Percentiles rank a stretch among this genome's conserved stretches.
These are phyloP conservation scores for Xestia sexstrigata DNA, from an alignment of 2,888 invertebrate genomes.

Conservation along the genomic window DNA sequence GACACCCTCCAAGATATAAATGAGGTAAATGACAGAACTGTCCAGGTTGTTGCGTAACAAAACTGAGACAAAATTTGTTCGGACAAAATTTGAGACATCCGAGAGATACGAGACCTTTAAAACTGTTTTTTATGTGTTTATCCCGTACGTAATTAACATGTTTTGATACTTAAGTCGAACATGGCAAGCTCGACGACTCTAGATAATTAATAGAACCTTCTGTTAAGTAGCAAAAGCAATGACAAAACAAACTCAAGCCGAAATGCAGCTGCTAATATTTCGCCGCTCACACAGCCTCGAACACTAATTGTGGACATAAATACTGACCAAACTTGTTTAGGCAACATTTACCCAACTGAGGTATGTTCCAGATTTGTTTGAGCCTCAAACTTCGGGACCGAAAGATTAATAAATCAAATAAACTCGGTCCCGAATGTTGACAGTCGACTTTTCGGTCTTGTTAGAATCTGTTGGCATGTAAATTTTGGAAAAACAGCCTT, in stretches of 20 bases:
- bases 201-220: not conserved
- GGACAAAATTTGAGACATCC: not conserved
- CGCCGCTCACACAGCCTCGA: not conserved
- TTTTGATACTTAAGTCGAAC: not conserved
- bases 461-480: constrained; percentile 44
- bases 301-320: constrained; percentile 7
- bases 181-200: not conserved
- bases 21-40: not conserved
- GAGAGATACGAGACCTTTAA: not conserved
- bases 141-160: not conserved
- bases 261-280: constrained; percentile 3
- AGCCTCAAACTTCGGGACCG: constrained; percentile 19
- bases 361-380: constrained; percentile 31
- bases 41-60: not conserved
- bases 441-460: constrained; percentile 26
- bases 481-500: constrained; percentile 49
- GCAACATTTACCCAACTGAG: constrained; percentile 23
- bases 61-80: not conserved
- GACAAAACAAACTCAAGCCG: not conserved
- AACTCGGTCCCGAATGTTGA: constrained; percentile 38
- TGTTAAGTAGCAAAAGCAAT: not conserved
- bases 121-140: not conserved
- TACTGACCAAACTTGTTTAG: constrained; percentile 39
- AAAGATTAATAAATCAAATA: constrained; percentile 61
- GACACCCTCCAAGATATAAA: not conserved